Evolutionary conservation across 2,888 invertebrate genomes (phyloP), one percentile per base, ranked within the genome.

Genomic region (Zygaena filipendulae): DNA sequence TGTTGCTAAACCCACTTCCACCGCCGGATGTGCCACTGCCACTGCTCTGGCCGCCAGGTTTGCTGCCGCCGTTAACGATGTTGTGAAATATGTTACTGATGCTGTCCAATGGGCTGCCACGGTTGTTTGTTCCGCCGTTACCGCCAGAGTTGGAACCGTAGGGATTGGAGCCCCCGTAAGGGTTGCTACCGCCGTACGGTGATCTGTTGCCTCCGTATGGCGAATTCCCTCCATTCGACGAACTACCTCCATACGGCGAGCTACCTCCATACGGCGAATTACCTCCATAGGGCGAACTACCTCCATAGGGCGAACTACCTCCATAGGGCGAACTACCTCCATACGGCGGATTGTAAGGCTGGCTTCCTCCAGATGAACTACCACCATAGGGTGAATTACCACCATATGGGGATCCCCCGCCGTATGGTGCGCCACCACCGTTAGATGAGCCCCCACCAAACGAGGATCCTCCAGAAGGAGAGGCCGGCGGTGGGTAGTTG

Each of bases 401-500:
- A 4, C 36, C 38, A 13, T 43, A 39, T 2, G 43, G 42, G 3
- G 52, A 54, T 29, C 49, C 51, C 10, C 42, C 44, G 1, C 43
- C 49, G 25, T 50, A 50, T 3, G 43, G 54, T 0, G 47, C 43
- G 11, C 29, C 42, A 1, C 54, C 49, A 10, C 51, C 50, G 13
- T 49, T 47, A 2, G 52, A 51, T 1, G 47, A 38, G 21, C 27
- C 34, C 2, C 41, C 38, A 1, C 40, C 33, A 9, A 25, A 27
- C 1, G 35, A 29, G 11, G 23, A 30, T 2, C 40, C 38, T 13
- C 40, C 40, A 23, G 29, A 26, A 3, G 58, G 52, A 11, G 67
- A 40, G 16, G 69, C 62, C 0, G 79, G 80, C n/a, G 79, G 67
- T 5, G 72, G 63, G 46, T 80, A 79, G 40, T 56, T 62, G 3